phyloP scores from a whole-genome alignment of 2,113 vertebrate species.

The Dicrurus megarhynchus region DNA sequence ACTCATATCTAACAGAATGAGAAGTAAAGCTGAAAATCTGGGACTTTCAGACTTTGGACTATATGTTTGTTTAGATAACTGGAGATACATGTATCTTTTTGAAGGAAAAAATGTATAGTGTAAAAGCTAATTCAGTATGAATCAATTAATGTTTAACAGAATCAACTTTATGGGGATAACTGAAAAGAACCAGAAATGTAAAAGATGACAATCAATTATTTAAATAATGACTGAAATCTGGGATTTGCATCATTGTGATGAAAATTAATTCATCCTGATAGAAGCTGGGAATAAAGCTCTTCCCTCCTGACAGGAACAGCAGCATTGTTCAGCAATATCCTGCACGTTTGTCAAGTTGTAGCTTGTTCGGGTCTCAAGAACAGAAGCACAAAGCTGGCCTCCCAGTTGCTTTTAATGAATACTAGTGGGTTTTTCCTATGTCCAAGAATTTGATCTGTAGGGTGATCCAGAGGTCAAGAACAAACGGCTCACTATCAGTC shows the following conservation, averaged over 20 bases:
- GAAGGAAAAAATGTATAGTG: background rate
- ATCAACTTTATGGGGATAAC: background rate
- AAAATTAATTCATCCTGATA: background rate
- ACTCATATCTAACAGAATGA: background rate
- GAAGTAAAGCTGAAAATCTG: background rate
- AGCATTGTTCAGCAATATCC: conserved; percentile 60
- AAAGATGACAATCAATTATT: conserved; percentile 20
- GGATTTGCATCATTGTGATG: conserved; percentile 3
- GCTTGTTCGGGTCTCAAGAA: background rate
- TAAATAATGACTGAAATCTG: background rate
- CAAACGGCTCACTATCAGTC: conserved; percentile 58
- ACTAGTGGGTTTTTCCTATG: conserved; percentile 55
- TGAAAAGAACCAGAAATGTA: background rate
- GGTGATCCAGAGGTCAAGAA: conserved; percentile 71
- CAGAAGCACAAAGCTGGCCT: conserved; percentile 56
- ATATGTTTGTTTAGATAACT: background rate
- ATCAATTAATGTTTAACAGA: background rate
- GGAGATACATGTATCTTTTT: background rate
- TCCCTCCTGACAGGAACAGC: conserved; percentile 33
- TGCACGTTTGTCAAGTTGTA: conserved; percentile 55
- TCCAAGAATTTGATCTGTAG: conserved; percentile 69
- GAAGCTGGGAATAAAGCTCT: background rate
- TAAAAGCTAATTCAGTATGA: background rate
- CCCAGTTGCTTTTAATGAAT: conserved; percentile 71
- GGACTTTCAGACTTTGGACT: background rate